These are phyloP conservation scores for Megalops cyprinoides DNA, from an alignment of 2,797 vertebrate genomes.

Conservation along the genomic window DNA sequence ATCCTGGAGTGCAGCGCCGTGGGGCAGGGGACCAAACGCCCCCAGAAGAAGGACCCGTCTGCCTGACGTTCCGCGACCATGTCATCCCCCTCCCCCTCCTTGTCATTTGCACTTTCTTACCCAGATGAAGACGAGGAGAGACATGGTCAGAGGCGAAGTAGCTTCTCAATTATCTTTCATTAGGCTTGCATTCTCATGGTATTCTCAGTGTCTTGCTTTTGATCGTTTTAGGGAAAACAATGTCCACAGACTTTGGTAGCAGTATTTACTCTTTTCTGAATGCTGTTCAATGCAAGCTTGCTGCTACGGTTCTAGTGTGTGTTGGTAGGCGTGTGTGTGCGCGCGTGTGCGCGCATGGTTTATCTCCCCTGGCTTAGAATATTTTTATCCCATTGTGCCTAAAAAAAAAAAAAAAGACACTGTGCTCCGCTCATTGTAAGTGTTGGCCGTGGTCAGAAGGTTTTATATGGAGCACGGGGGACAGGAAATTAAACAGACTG, in stretches of 20 bases:
- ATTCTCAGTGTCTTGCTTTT: no score
- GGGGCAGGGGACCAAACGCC: conserved; percentile 53
- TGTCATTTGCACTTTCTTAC: no score
- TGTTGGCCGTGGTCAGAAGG: conserved; percentile 48
- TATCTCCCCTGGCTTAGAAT: conserved; percentile 54
- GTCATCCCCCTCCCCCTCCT: neutral
- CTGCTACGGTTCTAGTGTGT: conserved; percentile 56
- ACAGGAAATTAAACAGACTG: conserved; percentile 57
- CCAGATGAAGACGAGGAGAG: no score
- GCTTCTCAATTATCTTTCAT: no score
- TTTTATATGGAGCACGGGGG: conserved; percentile 52
- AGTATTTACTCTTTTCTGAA: conserved; percentile 34
- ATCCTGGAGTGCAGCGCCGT: conserved; percentile 68
- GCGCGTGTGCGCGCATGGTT: conserved; percentile 53
- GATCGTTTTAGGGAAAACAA: no score
- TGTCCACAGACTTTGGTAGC: conserved; percentile 25
- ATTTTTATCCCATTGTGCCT: conserved; percentile 73
- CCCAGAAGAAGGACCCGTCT: conserved; percentile 44
- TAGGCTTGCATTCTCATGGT: no score
- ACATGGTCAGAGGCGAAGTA: no score
- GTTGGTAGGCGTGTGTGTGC: conserved; percentile 32
- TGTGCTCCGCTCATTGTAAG: conserved; percentile 74
- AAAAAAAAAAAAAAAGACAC: conserved; percentile 76
- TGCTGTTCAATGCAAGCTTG: conserved; percentile 57
- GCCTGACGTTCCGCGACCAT: conserved; percentile 46